Percentiles rank a stretch among this genome's conserved stretches.
These are phyloP conservation scores for Dasypolia templi DNA, from an alignment of 2,888 invertebrate genomes.

Conservation along the genomic window DNA sequence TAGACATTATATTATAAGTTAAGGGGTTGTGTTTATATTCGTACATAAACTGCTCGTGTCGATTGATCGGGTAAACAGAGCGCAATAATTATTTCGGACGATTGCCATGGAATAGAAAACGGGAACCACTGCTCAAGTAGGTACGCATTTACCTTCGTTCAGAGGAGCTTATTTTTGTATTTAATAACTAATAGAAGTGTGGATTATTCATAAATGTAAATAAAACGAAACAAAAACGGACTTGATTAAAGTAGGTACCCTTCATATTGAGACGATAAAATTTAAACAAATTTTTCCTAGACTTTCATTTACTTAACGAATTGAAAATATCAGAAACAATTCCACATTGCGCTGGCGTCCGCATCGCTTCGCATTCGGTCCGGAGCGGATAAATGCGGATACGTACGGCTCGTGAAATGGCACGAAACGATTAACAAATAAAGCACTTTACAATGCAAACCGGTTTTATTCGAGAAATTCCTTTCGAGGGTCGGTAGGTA, in stretches of 20 bases:
- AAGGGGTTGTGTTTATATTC: conserved; percentile 8
- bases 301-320: conserved; percentile 9
- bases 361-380: conserved; percentile 24
- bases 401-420: conserved; percentile 31
- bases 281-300: neutral
- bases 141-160: neutral
- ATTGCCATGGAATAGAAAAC: neutral
- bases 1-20: conserved; percentile 18
- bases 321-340: conserved; percentile 37
- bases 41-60: neutral
- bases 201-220: neutral
- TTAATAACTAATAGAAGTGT: neutral
- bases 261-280: neutral
- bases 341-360: neutral
- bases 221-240: neutral
- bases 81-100: neutral
- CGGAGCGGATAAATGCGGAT: conserved; percentile 26
- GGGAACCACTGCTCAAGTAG: neutral
- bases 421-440: conserved; percentile 40
- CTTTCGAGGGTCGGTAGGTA: neutral
- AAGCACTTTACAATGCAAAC: conserved; percentile 23
- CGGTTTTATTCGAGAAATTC: neutral
- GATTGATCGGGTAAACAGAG: neutral
- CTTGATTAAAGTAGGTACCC: neutral
- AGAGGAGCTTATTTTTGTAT: neutral